Evolutionary conservation across 2,888 invertebrate species (phyloP), one percentile per base, ranked within the genome.

Genomic region (Leptinotarsa rubiginosa): DNA sequence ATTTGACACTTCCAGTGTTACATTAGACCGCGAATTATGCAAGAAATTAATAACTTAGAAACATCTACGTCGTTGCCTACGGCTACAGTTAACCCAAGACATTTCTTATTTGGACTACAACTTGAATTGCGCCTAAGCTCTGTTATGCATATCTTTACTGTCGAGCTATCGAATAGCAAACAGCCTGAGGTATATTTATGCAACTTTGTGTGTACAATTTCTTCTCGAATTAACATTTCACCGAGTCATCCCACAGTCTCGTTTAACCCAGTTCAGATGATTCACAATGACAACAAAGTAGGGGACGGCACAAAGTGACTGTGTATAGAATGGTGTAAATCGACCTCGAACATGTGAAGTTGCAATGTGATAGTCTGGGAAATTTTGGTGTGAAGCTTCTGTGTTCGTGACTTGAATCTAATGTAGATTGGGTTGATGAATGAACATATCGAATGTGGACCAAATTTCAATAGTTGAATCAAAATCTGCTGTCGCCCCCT

Each of bases 261-360:
- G 66, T 69, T 69, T 72, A 75, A 75, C 75, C 75, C 66, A 75
- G 66, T 66, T 75, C 59, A 50, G 62, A 66, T 67, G 72, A 72
- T 72, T 75, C 75, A 66, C 72, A 69, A 54, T 69, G 69, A 72
- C 66, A 75, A 70, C 70, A 69, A 72, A 75, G 72, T 72, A 75
- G 75, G 70, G 70, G 68, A 71, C 69, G 52, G 59, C 31, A 66
- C 62, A 47, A 62, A 71, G 65, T 59, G 72, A 70, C 47, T 41
- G 65, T 65, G 31, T 56, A 47, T 49, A 31, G 62, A 66, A 70
- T 50, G 64, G 68, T 52, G 67, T 71, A 54, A 52, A 71, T 65
- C 71, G 56, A 68, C 70, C 68, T 71, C 68, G 16, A 16, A 52
- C 50, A 52, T 25, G 67, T 49, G 67, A 50, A 67, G 67, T 10